These are phyloP conservation scores for Ellobium chinense DNA, from an alignment of 2,888 invertebrate species.

Conservation along the genomic window DNA sequence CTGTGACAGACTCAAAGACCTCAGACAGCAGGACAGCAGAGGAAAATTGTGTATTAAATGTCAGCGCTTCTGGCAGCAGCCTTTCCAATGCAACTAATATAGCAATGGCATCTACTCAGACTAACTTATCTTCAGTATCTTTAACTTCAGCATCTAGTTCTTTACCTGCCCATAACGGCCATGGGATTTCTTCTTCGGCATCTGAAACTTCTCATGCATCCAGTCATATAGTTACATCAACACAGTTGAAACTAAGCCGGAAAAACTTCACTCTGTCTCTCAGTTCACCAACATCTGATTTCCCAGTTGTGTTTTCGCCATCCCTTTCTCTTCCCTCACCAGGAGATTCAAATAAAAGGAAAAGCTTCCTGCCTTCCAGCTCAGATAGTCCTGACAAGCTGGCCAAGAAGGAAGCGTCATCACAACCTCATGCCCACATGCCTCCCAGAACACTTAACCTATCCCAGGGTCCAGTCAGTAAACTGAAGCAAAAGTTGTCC, in stretches of 20 bases:
- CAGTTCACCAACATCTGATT: slow-evolving; percentile 39
- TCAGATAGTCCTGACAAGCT: slow-evolving; percentile 42
- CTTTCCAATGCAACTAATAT: slow-evolving; percentile 36
- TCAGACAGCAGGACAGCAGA: not conserved
- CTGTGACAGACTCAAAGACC: not conserved
- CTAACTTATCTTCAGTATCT: slow-evolving; percentile 17
- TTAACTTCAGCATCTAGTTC: slow-evolving; percentile 11
- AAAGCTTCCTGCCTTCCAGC: slow-evolving; percentile 13
- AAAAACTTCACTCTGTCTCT: slow-evolving; percentile 34
- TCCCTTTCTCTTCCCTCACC: slow-evolving; percentile 28
- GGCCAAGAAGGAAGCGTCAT: slow-evolving; percentile 29
- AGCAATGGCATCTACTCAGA: slow-evolving; percentile 43
- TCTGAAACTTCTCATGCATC: not conserved
- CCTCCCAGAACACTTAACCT: slow-evolving; percentile 41
- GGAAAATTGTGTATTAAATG: not conserved
- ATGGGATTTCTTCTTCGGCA: not conserved
- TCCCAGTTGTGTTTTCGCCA: not conserved
- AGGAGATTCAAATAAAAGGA: slow-evolving; percentile 44
- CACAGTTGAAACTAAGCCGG: not conserved
- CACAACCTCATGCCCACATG: slow-evolving; percentile 14
- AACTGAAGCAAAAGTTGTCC: not conserved
- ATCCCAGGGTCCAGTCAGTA: slow-evolving; percentile 23
- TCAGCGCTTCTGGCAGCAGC: slow-evolving; percentile 18
- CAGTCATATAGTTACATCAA: slow-evolving; percentile 1
- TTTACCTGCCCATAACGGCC: not conserved